A percentile compares a stretch with the other conserved stretches of the same genome.
Conservation (phyloP, 2,113 vertebrate genomes). For the Dinomys branickii region DNA sequence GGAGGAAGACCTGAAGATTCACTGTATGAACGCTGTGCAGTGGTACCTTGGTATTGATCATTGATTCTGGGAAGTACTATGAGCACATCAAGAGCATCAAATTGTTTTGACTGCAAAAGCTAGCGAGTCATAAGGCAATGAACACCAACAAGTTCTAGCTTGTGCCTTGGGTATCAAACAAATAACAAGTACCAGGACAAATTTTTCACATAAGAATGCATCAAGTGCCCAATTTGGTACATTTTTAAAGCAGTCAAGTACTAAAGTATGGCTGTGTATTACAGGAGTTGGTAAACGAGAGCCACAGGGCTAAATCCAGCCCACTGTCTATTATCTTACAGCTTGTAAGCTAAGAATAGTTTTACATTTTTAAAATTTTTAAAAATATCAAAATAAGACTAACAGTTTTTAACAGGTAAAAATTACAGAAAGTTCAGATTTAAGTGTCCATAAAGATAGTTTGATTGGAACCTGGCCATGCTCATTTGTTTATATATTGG, state of each 20-base stretch:
- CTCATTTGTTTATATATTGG: conserved; percentile 42
- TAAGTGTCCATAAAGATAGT: background rate
- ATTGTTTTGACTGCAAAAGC: background rate
- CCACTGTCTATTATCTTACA: conserved; percentile 35
- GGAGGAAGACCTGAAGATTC: background rate
- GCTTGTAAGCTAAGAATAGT: background rate
- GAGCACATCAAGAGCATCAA: background rate
- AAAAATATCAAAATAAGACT: conserved; percentile 47
- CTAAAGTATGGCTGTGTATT: background rate
- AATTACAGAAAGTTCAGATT: conserved; percentile 53
- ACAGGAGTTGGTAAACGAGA: background rate
- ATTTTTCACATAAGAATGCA: background rate
- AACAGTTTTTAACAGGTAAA: conserved; percentile 44
- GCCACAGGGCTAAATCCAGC: background rate
- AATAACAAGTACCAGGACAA: background rate
- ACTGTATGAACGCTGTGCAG: conserved; percentile 6
- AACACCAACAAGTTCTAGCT: background rate
- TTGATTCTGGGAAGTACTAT: background rate
- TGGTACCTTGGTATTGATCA: background rate
- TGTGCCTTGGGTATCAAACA: background rate
- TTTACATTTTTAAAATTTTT: conserved; percentile 13
- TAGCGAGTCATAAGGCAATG: background rate
- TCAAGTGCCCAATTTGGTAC: background rate
- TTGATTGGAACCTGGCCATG: conserved; percentile 39
- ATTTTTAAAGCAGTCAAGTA: background rate